Conservation (phyloP, 2,113 vertebrate species). For the Tenrec ecaudatus region DNA sequence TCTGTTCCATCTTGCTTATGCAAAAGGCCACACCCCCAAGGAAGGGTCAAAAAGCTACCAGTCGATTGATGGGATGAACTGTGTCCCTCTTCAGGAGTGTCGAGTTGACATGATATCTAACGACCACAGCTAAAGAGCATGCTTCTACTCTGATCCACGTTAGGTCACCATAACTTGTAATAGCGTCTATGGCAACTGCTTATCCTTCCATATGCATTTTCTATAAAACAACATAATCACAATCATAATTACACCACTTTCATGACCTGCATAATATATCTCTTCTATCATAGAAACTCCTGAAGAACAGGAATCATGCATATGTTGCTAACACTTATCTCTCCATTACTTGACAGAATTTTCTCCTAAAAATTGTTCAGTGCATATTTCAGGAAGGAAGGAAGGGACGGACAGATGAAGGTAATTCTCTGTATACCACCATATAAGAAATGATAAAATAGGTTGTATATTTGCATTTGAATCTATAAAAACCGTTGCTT, state of each 20-base stretch:
- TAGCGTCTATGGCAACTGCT: background rate
- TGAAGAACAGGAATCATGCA: background rate
- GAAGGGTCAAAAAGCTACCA: background rate
- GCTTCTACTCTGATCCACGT: background rate
- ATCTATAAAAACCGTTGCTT: background rate
- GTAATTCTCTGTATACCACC: background rate
- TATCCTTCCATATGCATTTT: background rate
- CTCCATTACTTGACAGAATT: no score
- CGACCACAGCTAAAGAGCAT: background rate
- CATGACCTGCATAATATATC: background rate
- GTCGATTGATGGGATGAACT: no score
- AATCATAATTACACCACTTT: background rate
- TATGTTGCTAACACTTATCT: no score
- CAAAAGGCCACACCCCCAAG: background rate
- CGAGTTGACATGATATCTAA: no score
- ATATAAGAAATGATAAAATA: background rate
- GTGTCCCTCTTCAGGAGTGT: no score
- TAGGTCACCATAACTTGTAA: background rate
- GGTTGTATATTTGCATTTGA: background rate
- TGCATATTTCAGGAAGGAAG: background rate
- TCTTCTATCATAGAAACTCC: background rate
- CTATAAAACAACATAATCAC: background rate
- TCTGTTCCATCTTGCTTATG: no score
- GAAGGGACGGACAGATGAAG: background rate
- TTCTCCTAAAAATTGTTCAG: background rate